Evolutionary conservation across 2,888 invertebrate genomes (phyloP), one percentile per base, ranked within the genome.

Genomic region (Scrobipalpa atriplicella): DNA sequence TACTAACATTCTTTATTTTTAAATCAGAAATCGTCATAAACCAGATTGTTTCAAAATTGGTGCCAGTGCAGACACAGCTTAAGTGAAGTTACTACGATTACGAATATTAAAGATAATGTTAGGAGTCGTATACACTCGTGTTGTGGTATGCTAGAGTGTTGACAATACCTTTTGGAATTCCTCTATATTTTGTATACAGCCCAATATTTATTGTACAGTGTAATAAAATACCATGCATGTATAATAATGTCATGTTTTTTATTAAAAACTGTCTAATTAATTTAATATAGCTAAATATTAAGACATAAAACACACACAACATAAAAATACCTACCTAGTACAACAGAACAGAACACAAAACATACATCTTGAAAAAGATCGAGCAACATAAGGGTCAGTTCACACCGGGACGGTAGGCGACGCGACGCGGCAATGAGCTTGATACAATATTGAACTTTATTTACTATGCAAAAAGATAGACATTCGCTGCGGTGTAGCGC

Each of bases 141-240:
- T 84, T 85, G 77, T 77, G 76, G 82, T 85, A 89, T 85, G 85
- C 81, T 86, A 83, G 87, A 90, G 86, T 87, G 87, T 87, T 85
- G 90, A 92, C 90, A 91, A 90, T 92, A 91, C 90, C 87, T 92
- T 92, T 92, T 92, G 88, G 84, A 90, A 87, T 88, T 86, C 83
- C 82, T 90, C 89, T 91, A 91, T 91, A 91, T 92, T 91, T 91
- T 92, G 89, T 92, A 92, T 91, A 92, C 90, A 90, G 85, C 85
- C 87, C 87, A 85, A 89, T 89, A 89, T 89, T 88, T 91, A 92
- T 90, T 92, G 92, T 92, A 92, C 92, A 92, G 91, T 92, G 92
- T 92, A 92, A 90, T 92, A 89, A 92, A 92, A 84, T 89, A 90
- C 85, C 85, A 89, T 92, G 92, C 92, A 92, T 92, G 92, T 87